Base-by-base conservation (phyloP, 2,888 invertebrate species). In the Lepas anatifera region DNA sequence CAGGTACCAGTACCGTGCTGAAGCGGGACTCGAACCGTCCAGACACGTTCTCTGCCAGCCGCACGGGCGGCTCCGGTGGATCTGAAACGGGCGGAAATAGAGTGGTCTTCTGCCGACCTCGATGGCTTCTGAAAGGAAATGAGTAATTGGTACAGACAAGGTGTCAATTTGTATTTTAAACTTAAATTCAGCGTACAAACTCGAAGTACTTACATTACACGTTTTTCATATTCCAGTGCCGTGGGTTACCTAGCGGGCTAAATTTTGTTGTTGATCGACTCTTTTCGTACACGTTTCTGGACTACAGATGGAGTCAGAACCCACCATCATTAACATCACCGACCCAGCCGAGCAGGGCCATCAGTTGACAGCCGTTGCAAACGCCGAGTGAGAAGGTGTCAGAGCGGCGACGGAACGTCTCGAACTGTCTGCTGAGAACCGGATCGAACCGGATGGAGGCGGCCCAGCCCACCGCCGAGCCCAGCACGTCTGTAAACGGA, bases 381-480 rank as follows among this genome's bases (percentile, higher is more conserved):
- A 97, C 90, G 41, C 98, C 98, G 74, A 98, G 84, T 69, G 95
- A 95, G 80, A 99, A 98, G 0, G 95, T 95, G 78, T 97, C 89
- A 0, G 73, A 29, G 18, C 82, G 81, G 22, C 81, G 76, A 75
- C 84, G 85, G 81, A 98, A 99, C 69, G 84, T 82, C 32, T 86
- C 81, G 75, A 99, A 89, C 78, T 95, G 92, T 0, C 85, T 81
- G 73, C 84, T 83, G n/a, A 97, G 79, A 3, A 83, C 82, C 16
- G 87, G 84, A 75, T 93, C 90, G 79, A 92, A 95, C 50, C 90
- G 80, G 63, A 96, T 88, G 74, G 92, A 89, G 0, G 93, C 95
- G 0, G 97, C 95, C 98, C 98, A 98, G 50, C 98, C 97, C 83
- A 95, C 97, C 0, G 95, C 97, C 0, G 97, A 96, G 8, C 98